Base-by-base conservation (phyloP, 2,797 vertebrate species). In the Sus cebifrons region DNA sequence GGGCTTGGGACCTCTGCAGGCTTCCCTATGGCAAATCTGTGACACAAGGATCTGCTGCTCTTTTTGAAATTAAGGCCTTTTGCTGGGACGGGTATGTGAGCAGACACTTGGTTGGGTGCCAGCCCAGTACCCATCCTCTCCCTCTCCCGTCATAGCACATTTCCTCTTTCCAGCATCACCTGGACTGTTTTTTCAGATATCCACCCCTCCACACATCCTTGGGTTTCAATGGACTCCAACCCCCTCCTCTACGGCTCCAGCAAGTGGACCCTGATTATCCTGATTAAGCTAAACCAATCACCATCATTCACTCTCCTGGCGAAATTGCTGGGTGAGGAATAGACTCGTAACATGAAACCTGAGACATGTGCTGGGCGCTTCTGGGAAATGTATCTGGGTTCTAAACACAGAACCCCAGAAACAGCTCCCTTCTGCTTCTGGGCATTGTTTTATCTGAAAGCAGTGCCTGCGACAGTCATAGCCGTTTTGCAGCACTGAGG, bases 381-480 rank as follows among this genome's bases (percentile, higher is more conserved):
- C 83, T 86, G 40, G 36, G 32, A 89, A 86, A 86, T 14, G 15
- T 21, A n/a, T 49, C 56, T 32, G 11, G 60, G 15, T 62, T 86
- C 65, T 62, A 79, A 75, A 75, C 2, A 67, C 87, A 94, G 49
- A 86, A 17, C 9, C 14, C 25, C 52, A 75, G 74, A 70, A 68
- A 78, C 13, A 29, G 27, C n/a, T 58, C 18, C 75, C 78, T 93
- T 84, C 83, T 93, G 56, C 70, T 20, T 78, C 79, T 79, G 65
- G 21, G 49, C 49, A n/a, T 15, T n/a, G 56, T 86, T 82, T 79
- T 49, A 58, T 83, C 40, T 32, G 54, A 95, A 91, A 12, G 44
- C 10, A 32, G 91, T 62, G 40, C 17, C 36, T 84, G 15, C 65
- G 44, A 73, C 3, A 25, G 52, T 54, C 65, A 29, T 3, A 86